Evolutionary conservation across 2,113 vertebrate species (phyloP).

Genomic region (Corythornis vintsioides): DNA sequence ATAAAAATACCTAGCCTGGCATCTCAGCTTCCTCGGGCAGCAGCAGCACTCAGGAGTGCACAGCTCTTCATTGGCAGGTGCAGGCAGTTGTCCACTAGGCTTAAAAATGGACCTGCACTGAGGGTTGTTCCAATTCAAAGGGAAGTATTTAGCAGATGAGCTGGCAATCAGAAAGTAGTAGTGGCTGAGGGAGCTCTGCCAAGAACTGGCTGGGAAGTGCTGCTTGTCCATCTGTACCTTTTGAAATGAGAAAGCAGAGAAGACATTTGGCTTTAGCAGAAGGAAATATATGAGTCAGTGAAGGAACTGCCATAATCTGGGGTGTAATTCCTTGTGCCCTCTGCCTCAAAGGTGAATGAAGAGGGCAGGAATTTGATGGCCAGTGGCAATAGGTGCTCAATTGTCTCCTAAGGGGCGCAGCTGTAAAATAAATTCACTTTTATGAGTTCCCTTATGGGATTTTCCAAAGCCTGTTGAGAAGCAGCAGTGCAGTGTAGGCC

Average conservation of each 20-base stretch:
- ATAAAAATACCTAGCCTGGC: slow-evolving; percentile 22
- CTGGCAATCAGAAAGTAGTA: not conserved
- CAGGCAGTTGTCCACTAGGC: not conserved
- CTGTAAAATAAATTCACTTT: not conserved
- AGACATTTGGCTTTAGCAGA: not conserved
- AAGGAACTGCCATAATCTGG: not conserved
- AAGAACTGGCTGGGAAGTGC: not conserved
- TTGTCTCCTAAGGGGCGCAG: not conserved
- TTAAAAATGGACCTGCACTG: not conserved
- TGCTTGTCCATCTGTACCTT: not conserved
- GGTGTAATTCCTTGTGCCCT: not conserved
- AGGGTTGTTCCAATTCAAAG: slow-evolving; percentile 17
- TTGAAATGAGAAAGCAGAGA: not conserved
- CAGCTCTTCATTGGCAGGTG: slow-evolving; percentile 1
- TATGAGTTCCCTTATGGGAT: not conserved
- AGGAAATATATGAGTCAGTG: not conserved
- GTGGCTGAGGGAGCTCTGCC: not conserved
- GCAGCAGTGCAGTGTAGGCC: not conserved
- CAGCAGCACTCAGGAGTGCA: not conserved
- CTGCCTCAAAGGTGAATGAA: not conserved
- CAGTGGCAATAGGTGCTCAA: not conserved
- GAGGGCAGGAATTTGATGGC: not conserved
- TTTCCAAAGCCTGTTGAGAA: not conserved
- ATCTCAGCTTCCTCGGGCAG: slow-evolving; percentile 15
- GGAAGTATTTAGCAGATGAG: slow-evolving; percentile 13